Conservation (phyloP, 2,797 vertebrate species). For the Onychomys torridus region DNA sequence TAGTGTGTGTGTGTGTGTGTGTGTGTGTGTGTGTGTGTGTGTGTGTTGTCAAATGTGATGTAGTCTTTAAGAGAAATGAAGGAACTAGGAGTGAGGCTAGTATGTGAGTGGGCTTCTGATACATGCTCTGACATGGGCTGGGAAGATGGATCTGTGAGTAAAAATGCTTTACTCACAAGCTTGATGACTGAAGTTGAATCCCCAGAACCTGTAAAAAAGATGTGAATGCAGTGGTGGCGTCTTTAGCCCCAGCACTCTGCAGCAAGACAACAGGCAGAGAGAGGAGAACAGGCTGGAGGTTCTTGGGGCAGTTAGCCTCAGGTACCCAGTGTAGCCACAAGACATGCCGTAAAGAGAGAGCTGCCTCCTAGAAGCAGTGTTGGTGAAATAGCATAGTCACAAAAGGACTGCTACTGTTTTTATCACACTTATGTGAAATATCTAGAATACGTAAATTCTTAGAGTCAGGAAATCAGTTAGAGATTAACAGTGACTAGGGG, state of each 20-base stretch:
- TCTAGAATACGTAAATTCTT: neutral
- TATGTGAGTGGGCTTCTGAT: neutral
- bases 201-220: neutral
- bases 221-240: neutral
- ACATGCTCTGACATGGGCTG: neutral
- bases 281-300: neutral
- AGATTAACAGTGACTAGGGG: neutral
- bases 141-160: too few species aligned
- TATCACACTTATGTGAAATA: neutral
- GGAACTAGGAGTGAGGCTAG: neutral
- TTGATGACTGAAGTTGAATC: neutral
- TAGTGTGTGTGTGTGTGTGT: neutral
- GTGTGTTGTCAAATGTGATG: too few species aligned
- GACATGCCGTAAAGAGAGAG: neutral
- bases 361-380: neutral
- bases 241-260: neutral
- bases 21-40: neutral
- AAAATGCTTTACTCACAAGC: neutral
- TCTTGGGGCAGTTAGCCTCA: neutral
- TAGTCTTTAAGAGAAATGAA: too few species aligned
- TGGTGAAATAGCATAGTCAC: neutral
- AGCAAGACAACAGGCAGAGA: neutral
- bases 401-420: neutral
- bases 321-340: neutral
- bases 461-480: neutral